Evolutionary conservation across 2,113 vertebrate species (phyloP).

Genomic region (Aegotheles bennettii): DNA sequence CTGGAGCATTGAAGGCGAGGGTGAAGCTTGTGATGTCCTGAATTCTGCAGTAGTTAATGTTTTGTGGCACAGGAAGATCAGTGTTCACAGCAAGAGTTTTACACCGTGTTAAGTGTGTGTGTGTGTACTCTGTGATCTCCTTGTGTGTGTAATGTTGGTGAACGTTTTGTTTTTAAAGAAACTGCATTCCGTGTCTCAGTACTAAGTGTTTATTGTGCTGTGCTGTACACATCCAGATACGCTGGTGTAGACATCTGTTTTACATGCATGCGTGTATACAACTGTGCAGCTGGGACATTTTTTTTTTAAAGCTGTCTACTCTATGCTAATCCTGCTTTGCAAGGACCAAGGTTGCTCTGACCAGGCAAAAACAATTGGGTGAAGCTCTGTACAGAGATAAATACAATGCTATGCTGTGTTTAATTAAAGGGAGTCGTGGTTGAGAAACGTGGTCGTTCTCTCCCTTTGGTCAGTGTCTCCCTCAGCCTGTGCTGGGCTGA

Average conservation of each 20-base stretch:
- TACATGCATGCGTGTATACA: neutral
- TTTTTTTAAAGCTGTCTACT: neutral
- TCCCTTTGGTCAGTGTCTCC: neutral
- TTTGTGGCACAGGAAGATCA: neutral
- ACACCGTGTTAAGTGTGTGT: neutral
- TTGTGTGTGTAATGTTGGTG: neutral
- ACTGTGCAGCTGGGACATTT: neutral
- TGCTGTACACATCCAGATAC: rapidly evolving
- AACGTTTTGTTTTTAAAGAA: neutral
- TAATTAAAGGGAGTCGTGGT: neutral
- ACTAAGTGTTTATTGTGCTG: neutral
- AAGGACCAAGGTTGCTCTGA: neutral
- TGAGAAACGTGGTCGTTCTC: neutral
- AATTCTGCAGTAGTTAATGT: neutral
- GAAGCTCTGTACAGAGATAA: neutral
- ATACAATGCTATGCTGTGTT: rapidly evolving
- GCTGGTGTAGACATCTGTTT: neutral
- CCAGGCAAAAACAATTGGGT: neutral
- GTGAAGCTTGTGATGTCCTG: neutral
- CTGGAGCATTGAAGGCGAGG: neutral
- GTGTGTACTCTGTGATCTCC: neutral
- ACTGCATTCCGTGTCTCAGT: neutral
- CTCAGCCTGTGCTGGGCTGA: neutral
- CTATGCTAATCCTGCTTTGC: neutral
- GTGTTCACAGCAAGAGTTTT: neutral